Conservation (phyloP, 2,113 vertebrate genomes). For the Chelonoidis abingdonii region DNA sequence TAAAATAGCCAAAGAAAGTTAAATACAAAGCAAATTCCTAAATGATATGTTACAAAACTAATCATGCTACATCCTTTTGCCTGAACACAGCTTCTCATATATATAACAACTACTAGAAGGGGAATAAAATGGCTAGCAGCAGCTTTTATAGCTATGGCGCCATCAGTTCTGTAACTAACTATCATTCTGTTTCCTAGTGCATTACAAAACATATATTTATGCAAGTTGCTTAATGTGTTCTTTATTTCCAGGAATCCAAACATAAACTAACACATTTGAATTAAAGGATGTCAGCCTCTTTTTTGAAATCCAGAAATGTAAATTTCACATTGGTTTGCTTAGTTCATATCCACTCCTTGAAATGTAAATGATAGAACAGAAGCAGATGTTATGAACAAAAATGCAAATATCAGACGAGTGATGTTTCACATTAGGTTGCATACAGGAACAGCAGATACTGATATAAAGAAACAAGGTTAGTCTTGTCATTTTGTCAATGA, state of each 20-base stretch:
- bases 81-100: neutral
- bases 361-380: neutral
- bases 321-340: neutral
- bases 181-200: neutral
- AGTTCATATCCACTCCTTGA: neutral
- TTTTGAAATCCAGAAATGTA: neutral
- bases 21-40: conserved; percentile 8
- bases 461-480: neutral
- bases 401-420: neutral
- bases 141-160: neutral
- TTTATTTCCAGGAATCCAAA: neutral
- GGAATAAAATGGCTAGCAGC: neutral
- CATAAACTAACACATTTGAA: neutral
- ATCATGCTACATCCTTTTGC: neutral
- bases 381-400: neutral
- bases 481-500: neutral
- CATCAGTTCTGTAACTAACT: neutral
- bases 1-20: neutral
- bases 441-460: neutral
- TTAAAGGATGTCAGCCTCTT: neutral
- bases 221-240: neutral
- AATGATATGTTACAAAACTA: neutral
- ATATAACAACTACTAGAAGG: neutral
- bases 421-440: neutral
- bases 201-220: neutral